Conservation (phyloP, 2,888 invertebrate species). For the Marasmarcha lunaedactyla region DNA sequence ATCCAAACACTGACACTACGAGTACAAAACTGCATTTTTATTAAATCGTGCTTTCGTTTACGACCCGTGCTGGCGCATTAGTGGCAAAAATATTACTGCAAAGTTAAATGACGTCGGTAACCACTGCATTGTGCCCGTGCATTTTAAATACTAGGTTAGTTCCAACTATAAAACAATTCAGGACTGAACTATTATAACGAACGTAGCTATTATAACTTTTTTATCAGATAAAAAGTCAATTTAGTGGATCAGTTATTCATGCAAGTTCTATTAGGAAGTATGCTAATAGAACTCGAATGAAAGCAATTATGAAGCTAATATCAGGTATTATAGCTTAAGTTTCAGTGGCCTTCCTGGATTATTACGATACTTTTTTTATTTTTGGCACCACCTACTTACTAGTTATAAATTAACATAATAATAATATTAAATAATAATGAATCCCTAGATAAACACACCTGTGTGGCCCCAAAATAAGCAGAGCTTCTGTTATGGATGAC, state of each 20-base stretch:
- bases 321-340: too few species aligned
- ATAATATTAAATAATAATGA: too few species aligned
- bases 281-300: too few species aligned
- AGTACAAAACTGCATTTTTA: slow-evolving; percentile 51
- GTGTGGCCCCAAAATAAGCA: too few species aligned
- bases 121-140: slow-evolving; percentile 62
- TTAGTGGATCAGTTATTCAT: slow-evolving; percentile 5
- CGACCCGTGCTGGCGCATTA: slow-evolving; percentile 60
- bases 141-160: slow-evolving; percentile 61
- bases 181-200: slow-evolving; percentile 21
- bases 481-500: too few species aligned
- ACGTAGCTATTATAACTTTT: slow-evolving; percentile 13
- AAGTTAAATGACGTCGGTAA: slow-evolving; percentile 63
- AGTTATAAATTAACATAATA: too few species aligned
- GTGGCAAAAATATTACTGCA: slow-evolving; percentile 66
- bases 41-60: slow-evolving; percentile 41
- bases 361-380: too few species aligned
- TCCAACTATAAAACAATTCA: slow-evolving; percentile 48
- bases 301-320: too few species aligned
- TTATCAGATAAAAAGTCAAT: slow-evolving; percentile 15
- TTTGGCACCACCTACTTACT: too few species aligned
- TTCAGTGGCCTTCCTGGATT: too few species aligned
- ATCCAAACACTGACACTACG: slow-evolving; percentile 37
- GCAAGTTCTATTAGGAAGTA: too few species aligned
- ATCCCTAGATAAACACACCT: too few species aligned